phyloP scores from a whole-genome alignment of 92 coral and sea anemone species.

The Actinernus sp. region DNA sequence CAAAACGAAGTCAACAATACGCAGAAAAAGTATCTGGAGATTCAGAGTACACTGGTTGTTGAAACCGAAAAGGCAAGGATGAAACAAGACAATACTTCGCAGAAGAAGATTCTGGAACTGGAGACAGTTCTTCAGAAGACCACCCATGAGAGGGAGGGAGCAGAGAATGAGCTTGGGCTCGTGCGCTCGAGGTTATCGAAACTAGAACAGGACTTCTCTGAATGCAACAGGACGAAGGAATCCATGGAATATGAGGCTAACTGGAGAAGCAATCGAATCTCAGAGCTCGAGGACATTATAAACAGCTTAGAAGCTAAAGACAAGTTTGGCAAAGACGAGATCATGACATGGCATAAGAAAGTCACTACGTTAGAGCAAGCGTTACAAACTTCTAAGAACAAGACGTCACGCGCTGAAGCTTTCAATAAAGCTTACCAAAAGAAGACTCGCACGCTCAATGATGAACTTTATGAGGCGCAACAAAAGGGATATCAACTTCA shows the following conservation, averaged over 20 bases:
- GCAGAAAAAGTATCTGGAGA: slow-evolving; percentile 70
- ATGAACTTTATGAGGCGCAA: slow-evolving; percentile 78
- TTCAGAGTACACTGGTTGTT: slow-evolving; percentile 34
- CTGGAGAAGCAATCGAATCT: slow-evolving; percentile 76
- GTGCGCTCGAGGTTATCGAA: slow-evolving; percentile 79
- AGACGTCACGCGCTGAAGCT: slow-evolving; percentile 85
- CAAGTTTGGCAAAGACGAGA: slow-evolving; percentile 89
- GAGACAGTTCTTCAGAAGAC: slow-evolving; percentile 76
- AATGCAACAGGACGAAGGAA: slow-evolving; percentile 79
- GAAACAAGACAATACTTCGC: slow-evolving; percentile 67
- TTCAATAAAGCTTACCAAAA: slow-evolving; percentile 92
- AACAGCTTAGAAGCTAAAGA: slow-evolving; percentile 87
- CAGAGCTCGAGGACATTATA: slow-evolving; percentile 87
- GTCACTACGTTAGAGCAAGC: slow-evolving; percentile 91
- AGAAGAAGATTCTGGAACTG: slow-evolving; percentile 84
- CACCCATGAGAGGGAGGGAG: slow-evolving; percentile 85
- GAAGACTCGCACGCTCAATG: slow-evolving; percentile 79
- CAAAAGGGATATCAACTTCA: slow-evolving; percentile 68
- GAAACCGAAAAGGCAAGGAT: slow-evolving; percentile 68
- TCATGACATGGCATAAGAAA: slow-evolving; percentile 95
- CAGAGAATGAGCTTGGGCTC: slow-evolving; percentile 72
- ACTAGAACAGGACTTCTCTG: slow-evolving; percentile 78
- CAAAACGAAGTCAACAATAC: slow-evolving; percentile 69
- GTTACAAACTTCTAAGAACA: slow-evolving; percentile 80
- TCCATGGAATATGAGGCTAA: slow-evolving; percentile 82